Conservation (phyloP, 2,113 vertebrate genomes). For the Leptodactylus fuscus region DNA sequence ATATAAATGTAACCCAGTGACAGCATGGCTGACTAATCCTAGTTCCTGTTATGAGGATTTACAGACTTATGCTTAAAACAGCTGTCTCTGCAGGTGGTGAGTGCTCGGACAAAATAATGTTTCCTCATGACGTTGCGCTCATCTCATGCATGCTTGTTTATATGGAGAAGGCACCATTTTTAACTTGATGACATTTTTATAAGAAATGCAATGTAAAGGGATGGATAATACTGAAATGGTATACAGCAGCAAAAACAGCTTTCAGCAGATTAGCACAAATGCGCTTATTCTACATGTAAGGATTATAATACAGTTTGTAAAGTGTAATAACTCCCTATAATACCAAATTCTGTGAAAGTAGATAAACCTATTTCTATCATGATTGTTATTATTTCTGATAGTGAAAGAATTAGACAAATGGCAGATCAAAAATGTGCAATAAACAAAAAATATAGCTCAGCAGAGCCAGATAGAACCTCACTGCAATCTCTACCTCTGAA, state of each 20-base stretch:
- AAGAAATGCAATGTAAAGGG: slow-evolving; percentile 15
- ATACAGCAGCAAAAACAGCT: not conserved
- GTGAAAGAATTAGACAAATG: not conserved
- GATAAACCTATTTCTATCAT: not conserved
- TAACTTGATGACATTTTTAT: slow-evolving; percentile 1
- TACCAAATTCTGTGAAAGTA: not conserved
- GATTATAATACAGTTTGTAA: slow-evolving; percentile 1
- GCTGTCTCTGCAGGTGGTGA: slow-evolving; percentile 34
- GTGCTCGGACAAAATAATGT: slow-evolving; percentile 11
- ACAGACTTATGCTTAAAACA: slow-evolving; percentile 28
- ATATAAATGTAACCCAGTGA: slow-evolving; percentile 17
- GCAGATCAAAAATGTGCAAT: no score
- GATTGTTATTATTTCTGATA: not conserved
- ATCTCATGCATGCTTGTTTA: slow-evolving; percentile 18
- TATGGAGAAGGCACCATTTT: not conserved
- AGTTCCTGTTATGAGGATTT: slow-evolving; percentile 41
- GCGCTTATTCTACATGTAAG: not conserved
- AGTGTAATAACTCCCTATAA: not conserved
- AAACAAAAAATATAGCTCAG: no score
- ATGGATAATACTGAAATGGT: not conserved
- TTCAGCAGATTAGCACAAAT: slow-evolving; percentile 21
- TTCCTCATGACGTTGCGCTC: slow-evolving; percentile 27
- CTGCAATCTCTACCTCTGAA: no score
- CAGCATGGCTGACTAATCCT: slow-evolving; percentile 39
- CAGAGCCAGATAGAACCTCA: no score